phyloP scores from a whole-genome alignment of 2,113 vertebrate species.

The Panurus biarmicus region DNA sequence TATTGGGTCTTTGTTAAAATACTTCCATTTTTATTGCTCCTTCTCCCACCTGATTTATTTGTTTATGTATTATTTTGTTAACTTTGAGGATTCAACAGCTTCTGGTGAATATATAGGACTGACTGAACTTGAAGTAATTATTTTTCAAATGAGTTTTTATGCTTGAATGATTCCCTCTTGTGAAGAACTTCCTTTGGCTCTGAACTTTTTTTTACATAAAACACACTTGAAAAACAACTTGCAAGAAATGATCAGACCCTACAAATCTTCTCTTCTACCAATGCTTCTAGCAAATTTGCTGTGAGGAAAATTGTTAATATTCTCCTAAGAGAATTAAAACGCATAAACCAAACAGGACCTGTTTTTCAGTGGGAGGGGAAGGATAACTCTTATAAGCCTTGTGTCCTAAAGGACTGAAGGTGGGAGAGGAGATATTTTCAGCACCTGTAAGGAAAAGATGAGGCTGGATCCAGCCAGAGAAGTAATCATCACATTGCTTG shows the following conservation, averaged over 20 bases:
- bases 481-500: neutral
- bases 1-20: neutral
- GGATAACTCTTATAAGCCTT: neutral
- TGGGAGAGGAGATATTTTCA: neutral
- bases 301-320: neutral
- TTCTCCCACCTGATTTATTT: neutral
- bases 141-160: conserved; percentile 23
- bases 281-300: neutral
- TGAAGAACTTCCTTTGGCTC: neutral
- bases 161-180: neutral
- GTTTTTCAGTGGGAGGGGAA: neutral
- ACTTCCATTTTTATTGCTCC: neutral
- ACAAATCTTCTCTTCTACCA: neutral
- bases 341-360: neutral
- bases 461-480: neutral
- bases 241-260: neutral
- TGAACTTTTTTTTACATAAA: neutral
- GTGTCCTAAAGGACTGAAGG: neutral
- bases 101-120: neutral
- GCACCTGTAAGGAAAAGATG: neutral
- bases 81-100: neutral
- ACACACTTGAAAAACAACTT: neutral
- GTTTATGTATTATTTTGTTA: neutral
- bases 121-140: neutral
- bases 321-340: neutral